Evolutionary conservation across 2,888 invertebrate genomes (phyloP).

Genomic region (Liopterus haemorrhoidalis): DNA sequence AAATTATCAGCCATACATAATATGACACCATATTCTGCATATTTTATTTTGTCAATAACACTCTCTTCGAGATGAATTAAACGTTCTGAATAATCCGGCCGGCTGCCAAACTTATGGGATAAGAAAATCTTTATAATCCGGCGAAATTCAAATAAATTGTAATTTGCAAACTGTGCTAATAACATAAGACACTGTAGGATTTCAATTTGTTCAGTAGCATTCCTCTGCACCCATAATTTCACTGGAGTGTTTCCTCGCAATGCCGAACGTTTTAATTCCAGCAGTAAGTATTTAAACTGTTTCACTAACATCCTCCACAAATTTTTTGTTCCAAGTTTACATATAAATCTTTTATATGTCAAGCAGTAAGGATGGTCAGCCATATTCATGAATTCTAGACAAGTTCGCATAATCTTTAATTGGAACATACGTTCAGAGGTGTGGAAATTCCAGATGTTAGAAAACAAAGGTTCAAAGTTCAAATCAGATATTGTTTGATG

Average conservation of each 20-base stretch:
- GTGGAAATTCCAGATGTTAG: conserved; percentile 66
- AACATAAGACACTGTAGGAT: conserved; percentile 55
- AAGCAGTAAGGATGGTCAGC: conserved; percentile 54
- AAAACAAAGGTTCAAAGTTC: conserved; percentile 40
- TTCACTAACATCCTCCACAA: conserved; percentile 46
- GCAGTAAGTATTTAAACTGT: conserved; percentile 55
- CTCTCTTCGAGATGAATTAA: conserved; percentile 51
- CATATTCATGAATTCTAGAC: conserved; percentile 56
- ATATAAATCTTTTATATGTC: conserved; percentile 42
- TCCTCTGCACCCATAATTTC: conserved; percentile 58
- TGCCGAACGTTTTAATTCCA: no score
- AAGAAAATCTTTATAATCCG: conserved; percentile 53
- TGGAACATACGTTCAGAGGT: conserved; percentile 66
- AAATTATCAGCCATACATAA: conserved; percentile 46
- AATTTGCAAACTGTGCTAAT: conserved; percentile 48
- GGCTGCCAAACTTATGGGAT: conserved; percentile 58
- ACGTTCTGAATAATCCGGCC: conserved; percentile 51
- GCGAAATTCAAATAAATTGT: conserved; percentile 50
- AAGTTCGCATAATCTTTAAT: conserved; percentile 63
- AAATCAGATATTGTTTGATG: conserved; percentile 43
- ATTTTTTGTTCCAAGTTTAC: conserved; percentile 34
- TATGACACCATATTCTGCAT: conserved; percentile 55
- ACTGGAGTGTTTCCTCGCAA: conserved; percentile 46
- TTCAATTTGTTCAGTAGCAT: conserved; percentile 58
- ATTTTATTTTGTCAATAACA: conserved; percentile 51